Percentiles rank a stretch among this genome's conserved stretches.
Evolutionary conservation across 2,113 vertebrate species (phyloP).

Genomic region (Ictalurus punctatus): DNA sequence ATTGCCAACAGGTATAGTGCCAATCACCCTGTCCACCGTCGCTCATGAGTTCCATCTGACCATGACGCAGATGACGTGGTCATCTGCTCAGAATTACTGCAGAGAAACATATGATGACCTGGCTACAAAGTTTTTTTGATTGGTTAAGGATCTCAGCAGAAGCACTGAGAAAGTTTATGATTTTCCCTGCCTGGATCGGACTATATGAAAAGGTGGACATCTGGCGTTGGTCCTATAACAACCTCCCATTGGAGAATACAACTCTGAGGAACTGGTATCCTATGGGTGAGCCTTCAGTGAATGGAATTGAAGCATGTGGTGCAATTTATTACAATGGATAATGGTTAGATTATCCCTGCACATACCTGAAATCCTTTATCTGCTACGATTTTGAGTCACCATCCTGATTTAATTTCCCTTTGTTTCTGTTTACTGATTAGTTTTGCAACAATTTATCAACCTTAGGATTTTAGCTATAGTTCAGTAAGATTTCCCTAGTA

Average conservation of each 20-base stretch:
- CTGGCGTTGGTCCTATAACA: constrained; percentile 41
- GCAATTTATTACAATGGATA: background rate
- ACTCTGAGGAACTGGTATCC: background rate
- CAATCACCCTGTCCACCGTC: background rate
- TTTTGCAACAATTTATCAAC: background rate
- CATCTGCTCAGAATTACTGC: constrained; percentile 25
- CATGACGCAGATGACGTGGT: background rate
- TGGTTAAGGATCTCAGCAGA: background rate
- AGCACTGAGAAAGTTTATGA: background rate
- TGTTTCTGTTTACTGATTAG: background rate
- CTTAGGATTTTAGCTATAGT: background rate
- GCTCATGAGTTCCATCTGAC: constrained; percentile 19
- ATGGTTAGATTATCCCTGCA: constrained; percentile 19
- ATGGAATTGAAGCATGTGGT: constrained; percentile 17
- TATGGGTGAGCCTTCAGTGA: background rate
- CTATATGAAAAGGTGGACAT: constrained; percentile 5
- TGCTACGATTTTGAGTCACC: constrained; percentile 29
- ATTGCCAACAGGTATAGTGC: constrained; percentile 23
- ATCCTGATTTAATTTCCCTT: background rate
- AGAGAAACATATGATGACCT: constrained; percentile 14
- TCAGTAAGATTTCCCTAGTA: background rate
- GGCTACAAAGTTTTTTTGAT: constrained; percentile 6
- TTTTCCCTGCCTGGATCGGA: constrained; percentile 16
- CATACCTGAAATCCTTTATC: background rate
- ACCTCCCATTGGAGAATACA: background rate